A percentile compares a stretch with the other conserved stretches of the same genome.
Evolutionary conservation across 1,140 invertebrate genomes (phyloP).

Genomic region (Brachionus manjavacas): DNA sequence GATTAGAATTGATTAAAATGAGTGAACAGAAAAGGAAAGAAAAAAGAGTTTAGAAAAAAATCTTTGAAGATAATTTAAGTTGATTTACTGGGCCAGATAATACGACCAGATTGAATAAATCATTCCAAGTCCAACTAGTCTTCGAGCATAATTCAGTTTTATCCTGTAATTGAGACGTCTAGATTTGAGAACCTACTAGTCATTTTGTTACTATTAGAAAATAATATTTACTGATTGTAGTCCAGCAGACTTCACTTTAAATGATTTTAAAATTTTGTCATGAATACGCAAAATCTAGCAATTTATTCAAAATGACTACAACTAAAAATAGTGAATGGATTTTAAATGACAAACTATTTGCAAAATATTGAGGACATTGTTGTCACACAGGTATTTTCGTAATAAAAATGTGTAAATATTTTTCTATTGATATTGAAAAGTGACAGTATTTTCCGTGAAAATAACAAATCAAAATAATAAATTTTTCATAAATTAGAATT

Average conservation of each 20-base stretch:
- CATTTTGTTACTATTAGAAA: not conserved
- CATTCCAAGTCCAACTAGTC: not conserved
- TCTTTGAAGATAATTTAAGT: not conserved
- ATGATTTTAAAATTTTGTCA: not conserved
- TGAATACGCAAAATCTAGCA: not conserved
- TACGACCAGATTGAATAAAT: not conserved
- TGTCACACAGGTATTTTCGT: constrained; percentile 1
- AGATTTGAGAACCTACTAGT: not conserved
- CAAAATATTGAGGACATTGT: not conserved
- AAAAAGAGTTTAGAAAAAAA: not conserved
- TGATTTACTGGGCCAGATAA: not conserved
- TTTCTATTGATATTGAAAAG: not conserved
- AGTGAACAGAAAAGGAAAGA: not conserved
- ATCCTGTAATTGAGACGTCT: not conserved
- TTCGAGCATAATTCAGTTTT: not conserved
- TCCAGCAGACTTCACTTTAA: no score
- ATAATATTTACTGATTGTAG: not conserved
- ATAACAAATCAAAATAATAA: not conserved
- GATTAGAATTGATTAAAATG: not conserved
- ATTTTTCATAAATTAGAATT: not conserved
- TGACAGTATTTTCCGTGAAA: not conserved
- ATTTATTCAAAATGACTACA: not conserved
- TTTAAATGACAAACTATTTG: not conserved
- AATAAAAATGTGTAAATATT: not conserved
- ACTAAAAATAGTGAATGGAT: not conserved